Percentiles rank a stretch among this genome's conserved stretches.
phyloP scores from a whole-genome alignment of 2,797 vertebrate genomes.

The Sciurus vulgaris region DNA sequence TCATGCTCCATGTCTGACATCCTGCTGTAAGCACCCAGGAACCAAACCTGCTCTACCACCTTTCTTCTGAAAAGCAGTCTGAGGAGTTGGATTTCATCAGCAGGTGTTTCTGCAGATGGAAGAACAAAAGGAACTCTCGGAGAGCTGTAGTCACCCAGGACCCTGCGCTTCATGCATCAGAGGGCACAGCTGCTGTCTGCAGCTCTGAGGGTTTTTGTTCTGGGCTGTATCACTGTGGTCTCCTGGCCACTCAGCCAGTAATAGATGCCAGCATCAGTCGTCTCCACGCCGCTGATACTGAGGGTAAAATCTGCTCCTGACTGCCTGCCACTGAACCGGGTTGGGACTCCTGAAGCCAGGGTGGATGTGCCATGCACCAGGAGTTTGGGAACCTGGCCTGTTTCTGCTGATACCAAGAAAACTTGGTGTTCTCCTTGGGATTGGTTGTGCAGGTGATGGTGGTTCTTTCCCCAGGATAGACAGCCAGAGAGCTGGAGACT shows the following conservation, averaged over 20 bases:
- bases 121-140: no score
- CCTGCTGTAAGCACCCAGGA: no score
- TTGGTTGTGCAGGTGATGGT: neutral
- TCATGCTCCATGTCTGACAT: no score
- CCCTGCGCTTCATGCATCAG: neutral
- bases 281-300: neutral
- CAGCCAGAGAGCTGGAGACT: neutral
- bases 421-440: neutral
- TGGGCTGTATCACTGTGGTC: neutral
- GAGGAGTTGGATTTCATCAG: no score
- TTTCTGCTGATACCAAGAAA: neutral
- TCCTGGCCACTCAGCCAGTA: neutral
- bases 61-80: no score
- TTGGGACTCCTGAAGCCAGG: neutral
- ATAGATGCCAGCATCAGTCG: neutral
- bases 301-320: neutral
- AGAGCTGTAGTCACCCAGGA: neutral
- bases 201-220: neutral
- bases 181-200: neutral
- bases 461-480: neutral
- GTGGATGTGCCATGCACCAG: neutral
- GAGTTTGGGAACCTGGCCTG: neutral
- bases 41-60: no score
- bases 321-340: neutral
- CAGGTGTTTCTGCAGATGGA: no score